Conservation (phyloP, 30 jellyfish, hydroid and myxozoan genomes). For the Aurelia sp. region DNA sequence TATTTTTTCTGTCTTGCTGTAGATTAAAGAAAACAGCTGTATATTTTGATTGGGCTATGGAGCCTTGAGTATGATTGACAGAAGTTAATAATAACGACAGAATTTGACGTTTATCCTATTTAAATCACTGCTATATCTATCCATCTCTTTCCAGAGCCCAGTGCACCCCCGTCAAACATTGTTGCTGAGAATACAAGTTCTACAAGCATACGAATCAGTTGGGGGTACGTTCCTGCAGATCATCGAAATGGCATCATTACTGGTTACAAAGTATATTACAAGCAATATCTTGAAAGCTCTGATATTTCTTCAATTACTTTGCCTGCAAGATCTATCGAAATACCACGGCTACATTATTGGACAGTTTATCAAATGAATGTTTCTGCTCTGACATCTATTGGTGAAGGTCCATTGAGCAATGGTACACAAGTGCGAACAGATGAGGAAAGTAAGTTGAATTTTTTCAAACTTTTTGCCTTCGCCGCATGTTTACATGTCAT, state of each 20-base stretch:
- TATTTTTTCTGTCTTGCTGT: no score
- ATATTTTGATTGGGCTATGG: not conserved
- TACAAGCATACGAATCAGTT: conserved; percentile 18
- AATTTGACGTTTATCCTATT: not conserved
- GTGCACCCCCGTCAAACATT: conserved; percentile 51
- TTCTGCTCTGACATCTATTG: conserved; percentile 46
- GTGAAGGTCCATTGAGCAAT: conserved; percentile 38
- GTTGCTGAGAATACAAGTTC: conserved; percentile 42
- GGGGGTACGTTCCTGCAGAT: conserved; percentile 43
- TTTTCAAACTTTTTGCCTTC: not conserved
- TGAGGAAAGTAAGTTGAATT: conserved; percentile 55
- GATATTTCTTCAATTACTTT: not conserved
- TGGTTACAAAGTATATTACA: conserved; percentile 18
- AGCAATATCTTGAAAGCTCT: not conserved
- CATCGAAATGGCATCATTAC: conserved; percentile 66
- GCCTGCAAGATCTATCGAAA: conserved; percentile 9
- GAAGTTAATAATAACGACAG: not conserved
- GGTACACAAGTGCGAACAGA: conserved; percentile 28
- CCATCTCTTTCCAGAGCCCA: conserved; percentile 23
- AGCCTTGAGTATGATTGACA: not conserved
- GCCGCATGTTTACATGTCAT: not conserved
- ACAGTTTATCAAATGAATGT: conserved; percentile 36
- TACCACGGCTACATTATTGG: conserved; percentile 28
- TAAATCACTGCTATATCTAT: not conserved
- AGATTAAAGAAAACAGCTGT: no score